phyloP scores from a whole-genome alignment of 2,797 vertebrate genomes.

The Myotis myotis region DNA sequence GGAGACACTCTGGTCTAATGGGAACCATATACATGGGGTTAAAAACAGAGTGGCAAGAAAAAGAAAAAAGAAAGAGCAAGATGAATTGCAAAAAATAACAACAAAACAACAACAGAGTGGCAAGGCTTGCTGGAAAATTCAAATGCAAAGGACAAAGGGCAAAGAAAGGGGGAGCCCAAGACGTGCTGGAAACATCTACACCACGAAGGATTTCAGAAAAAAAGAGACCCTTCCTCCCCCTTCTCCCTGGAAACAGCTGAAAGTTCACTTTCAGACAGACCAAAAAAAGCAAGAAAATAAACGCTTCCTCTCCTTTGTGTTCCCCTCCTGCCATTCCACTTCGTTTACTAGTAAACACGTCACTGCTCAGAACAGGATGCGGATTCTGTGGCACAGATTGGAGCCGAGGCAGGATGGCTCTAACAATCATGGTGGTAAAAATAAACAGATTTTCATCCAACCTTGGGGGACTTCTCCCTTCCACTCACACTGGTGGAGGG shows the following conservation, averaged over 20 bases:
- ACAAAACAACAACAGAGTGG: not conserved
- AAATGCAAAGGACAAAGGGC: conserved; percentile 58
- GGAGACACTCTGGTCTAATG: not conserved
- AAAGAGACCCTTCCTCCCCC: not conserved
- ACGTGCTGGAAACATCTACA: not conserved
- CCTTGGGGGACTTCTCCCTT: not conserved
- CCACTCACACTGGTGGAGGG: not conserved
- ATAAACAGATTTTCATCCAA: not conserved
- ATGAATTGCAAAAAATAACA: too few species aligned
- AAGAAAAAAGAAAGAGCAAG: too few species aligned
- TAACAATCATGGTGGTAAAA: not conserved
- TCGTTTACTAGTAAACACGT: not conserved
- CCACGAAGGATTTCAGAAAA: not conserved
- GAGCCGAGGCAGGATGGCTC: not conserved
- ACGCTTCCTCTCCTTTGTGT: not conserved
- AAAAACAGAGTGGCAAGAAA: not conserved
- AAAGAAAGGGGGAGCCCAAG: not conserved
- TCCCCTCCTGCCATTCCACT: not conserved
- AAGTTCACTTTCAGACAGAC: conserved; percentile 60
- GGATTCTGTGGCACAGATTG: not conserved
- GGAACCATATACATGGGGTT: not conserved
- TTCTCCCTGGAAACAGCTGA: conserved; percentile 29
- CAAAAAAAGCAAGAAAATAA: conserved; percentile 45
- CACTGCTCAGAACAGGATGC: not conserved
- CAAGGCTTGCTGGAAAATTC: conserved; percentile 51